Evolutionary conservation across 2,113 vertebrate species (phyloP).

Genomic region (Pterophyllum scalare): DNA sequence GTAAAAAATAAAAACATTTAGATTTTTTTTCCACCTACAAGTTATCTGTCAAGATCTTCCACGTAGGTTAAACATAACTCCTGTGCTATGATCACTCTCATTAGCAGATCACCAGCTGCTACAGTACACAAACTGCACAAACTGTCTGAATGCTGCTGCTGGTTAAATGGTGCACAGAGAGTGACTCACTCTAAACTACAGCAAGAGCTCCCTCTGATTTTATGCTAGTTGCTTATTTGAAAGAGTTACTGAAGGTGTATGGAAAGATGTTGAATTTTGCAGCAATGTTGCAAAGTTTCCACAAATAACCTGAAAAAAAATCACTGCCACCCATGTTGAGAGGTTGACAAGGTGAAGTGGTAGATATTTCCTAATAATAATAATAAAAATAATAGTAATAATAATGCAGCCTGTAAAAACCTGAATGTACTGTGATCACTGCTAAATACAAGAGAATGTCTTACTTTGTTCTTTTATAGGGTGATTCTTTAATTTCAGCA

Average conservation of each 20-base stretch:
- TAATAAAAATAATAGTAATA: background rate
- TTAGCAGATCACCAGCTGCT: background rate
- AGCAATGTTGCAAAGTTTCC: too few relatives aligned
- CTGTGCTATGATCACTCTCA: background rate
- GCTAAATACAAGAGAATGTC: too few relatives aligned
- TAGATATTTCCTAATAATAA: too few relatives aligned
- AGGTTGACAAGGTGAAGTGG: background rate
- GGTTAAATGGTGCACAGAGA: too few relatives aligned
- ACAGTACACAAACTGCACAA: background rate
- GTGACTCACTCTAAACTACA: too few relatives aligned
- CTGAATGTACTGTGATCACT: too few relatives aligned
- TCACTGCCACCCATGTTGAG: accelerated
- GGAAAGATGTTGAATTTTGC: too few relatives aligned
- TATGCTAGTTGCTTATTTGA: too few relatives aligned
- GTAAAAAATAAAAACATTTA: background rate
- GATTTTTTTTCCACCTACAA: background rate
- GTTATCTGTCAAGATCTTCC: background rate
- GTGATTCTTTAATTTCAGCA: background rate
- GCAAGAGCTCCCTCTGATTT: too few relatives aligned
- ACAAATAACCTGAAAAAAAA: background rate
- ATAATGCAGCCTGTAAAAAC: background rate
- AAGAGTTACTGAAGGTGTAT: too few relatives aligned
- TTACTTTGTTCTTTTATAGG: background rate
- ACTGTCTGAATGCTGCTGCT: background rate
- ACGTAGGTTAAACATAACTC: background rate